Evolutionary conservation across 2,113 vertebrate genomes (phyloP).

Genomic region (Vombatus ursinus): DNA sequence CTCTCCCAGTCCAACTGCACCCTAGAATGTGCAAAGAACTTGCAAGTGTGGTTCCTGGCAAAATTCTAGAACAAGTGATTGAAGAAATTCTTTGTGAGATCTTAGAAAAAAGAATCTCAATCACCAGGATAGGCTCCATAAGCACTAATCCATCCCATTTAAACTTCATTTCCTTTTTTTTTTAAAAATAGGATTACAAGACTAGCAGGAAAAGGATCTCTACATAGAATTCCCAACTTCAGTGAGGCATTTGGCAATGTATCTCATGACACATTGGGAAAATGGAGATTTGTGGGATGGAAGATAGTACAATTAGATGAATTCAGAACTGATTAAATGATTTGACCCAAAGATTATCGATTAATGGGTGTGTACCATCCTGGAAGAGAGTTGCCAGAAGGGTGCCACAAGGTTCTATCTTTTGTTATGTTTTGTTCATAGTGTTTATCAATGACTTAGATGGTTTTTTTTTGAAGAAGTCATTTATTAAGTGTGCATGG

Average conservation of each 20-base stretch:
- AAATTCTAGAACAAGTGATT: not conserved
- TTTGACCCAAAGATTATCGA: not conserved
- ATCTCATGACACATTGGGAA: not conserved
- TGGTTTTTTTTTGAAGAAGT: too few relatives aligned
- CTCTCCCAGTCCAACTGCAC: too few relatives aligned
- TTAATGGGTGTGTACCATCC: not conserved
- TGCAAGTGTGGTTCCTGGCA: too few relatives aligned
- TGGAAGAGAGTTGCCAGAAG: not conserved
- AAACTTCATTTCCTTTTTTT: not conserved
- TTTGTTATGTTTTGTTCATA: not conserved
- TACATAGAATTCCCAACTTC: not conserved
- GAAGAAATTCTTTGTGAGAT: not conserved
- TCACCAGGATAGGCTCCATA: not conserved
- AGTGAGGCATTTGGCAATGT: not conserved
- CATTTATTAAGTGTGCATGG: too few relatives aligned
- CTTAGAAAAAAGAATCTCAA: not conserved
- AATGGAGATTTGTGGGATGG: too few relatives aligned
- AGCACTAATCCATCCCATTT: not conserved
- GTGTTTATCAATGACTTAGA: too few relatives aligned
- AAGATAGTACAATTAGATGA: not conserved
- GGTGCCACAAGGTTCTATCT: not conserved
- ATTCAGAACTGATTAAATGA: not conserved
- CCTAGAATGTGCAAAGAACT: too few relatives aligned
- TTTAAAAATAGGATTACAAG: not conserved
- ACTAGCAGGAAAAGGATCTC: not conserved